These are phyloP conservation scores for Rhinoderma darwinii DNA, from an alignment of 2,113 vertebrate species.

Conservation along the genomic window DNA sequence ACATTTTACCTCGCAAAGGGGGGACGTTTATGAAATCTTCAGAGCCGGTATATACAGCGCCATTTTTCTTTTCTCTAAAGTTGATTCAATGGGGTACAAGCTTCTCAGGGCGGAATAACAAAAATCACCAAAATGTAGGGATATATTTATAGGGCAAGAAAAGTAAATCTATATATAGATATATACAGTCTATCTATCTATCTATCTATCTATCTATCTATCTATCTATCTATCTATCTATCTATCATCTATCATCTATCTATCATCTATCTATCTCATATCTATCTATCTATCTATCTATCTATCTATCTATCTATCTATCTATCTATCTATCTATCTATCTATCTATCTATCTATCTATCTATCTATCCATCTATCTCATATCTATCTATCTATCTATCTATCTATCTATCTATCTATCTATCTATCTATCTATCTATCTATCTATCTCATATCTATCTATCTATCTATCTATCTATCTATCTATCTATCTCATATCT, in stretches of 20 bases:
- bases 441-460: too few species aligned
- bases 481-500: too few species aligned
- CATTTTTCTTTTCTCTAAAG: not conserved
- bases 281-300: not conserved
- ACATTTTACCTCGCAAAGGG: not conserved
- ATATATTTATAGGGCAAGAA: too few species aligned
- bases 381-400: not conserved
- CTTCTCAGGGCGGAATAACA: not conserved
- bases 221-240: not conserved
- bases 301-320: not conserved
- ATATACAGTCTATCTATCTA: too few species aligned
- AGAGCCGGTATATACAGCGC: not conserved
- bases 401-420: too few species aligned
- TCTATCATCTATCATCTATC: not conserved
- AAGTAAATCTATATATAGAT: too few species aligned
- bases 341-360: too few species aligned
- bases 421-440: too few species aligned
- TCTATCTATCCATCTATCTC: not conserved
- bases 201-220: too few species aligned
- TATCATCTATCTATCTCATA: not conserved
- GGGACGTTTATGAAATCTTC: not conserved
- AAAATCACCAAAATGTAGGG: not conserved
- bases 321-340: too few species aligned
- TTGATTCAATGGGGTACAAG: not conserved
- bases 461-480: too few species aligned